Conservation (phyloP, 2,888 invertebrate genomes). For the Xylota sylvarum region DNA sequence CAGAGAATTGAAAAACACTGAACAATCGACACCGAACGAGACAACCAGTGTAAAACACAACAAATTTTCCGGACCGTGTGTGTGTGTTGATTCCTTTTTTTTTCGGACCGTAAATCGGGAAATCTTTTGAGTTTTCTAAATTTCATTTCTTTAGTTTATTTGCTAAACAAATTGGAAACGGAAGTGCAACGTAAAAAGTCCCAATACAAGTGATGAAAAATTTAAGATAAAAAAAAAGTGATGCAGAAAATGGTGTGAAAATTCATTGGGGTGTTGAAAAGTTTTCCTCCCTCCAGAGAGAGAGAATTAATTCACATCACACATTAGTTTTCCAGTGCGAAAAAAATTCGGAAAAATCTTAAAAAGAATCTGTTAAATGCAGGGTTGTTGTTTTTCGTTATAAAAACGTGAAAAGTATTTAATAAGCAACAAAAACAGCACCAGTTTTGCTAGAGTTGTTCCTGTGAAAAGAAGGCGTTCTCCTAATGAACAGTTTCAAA, state of each 20-base stretch:
- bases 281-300: background rate
- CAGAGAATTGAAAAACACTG: conserved; percentile 24
- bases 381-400: background rate
- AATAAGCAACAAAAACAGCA: background rate
- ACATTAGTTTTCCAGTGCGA: conserved; percentile 62
- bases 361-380: background rate
- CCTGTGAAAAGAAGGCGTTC: background rate
- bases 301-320: conserved; percentile 42
- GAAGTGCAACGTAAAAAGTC: background rate
- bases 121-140: conserved; percentile 11
- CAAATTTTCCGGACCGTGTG: conserved; percentile 53
- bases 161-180: background rate
- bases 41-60: conserved; percentile 36
- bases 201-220: no score
- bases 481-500: background rate
- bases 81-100: conserved; percentile 10
- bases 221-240: background rate
- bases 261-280: conserved; percentile 23
- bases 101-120: conserved; percentile 36
- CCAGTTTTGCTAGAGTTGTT: background rate
- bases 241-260: conserved; percentile 37
- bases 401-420: background rate
- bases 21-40: conserved; percentile 67
- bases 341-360: conserved; percentile 20
- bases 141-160: conserved; percentile 13